These are phyloP conservation scores for Ageneiosus marmoratus DNA, from an alignment of 2,113 vertebrate species.

Conservation along the genomic window DNA sequence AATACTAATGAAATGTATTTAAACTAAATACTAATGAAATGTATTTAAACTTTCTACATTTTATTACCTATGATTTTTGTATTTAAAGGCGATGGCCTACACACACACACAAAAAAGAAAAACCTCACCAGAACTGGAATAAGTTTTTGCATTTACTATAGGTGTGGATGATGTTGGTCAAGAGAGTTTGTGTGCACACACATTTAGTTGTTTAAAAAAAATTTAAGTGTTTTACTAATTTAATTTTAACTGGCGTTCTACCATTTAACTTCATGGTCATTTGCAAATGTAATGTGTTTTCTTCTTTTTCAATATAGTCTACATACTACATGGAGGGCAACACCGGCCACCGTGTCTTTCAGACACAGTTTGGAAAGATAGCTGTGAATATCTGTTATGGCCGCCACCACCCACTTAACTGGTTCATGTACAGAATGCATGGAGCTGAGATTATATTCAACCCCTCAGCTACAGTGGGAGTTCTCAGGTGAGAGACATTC, in stretches of 20 bases:
- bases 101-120: neutral
- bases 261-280: neutral
- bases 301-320: slow-evolving; percentile 71
- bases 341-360: slow-evolving; percentile 88
- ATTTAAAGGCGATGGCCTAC: neutral
- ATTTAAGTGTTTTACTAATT: neutral
- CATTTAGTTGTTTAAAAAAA: no score
- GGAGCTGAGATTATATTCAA: slow-evolving; percentile 98
- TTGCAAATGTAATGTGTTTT: neutral
- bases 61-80: no score
- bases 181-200: neutral
- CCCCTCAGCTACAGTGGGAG: slow-evolving; percentile 89
- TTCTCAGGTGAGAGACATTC: slow-evolving; percentile 78
- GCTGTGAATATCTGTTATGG: slow-evolving; percentile 96
- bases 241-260: neutral
- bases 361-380: slow-evolving; percentile 88
- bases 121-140: neutral
- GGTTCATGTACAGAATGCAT: slow-evolving; percentile 92
- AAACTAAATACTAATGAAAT: no score
- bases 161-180: no score
- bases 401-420: slow-evolving; percentile 95
- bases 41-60: no score
- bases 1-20: no score
- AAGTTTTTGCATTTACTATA: neutral
- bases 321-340: slow-evolving; percentile 96